Conservation (phyloP, 2,888 invertebrate species). For the Latrodectus elegans region DNA sequence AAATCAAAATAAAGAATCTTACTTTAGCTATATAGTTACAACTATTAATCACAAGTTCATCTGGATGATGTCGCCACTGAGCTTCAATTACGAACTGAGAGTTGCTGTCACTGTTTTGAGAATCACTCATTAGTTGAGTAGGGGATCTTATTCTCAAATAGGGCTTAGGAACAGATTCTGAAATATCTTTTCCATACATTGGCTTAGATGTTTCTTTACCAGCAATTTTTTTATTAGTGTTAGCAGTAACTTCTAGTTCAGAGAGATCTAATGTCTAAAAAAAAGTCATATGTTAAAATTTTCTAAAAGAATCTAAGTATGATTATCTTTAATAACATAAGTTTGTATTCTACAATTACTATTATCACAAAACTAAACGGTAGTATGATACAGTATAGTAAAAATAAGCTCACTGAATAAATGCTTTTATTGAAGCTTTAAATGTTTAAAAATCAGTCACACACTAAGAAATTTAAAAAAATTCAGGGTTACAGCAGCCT, state of each 20-base stretch:
- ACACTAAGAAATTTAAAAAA: too few relatives aligned
- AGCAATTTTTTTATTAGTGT: slow-evolving; percentile 24
- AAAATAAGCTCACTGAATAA: too few relatives aligned
- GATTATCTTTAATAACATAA: too few relatives aligned
- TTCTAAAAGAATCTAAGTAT: too few relatives aligned
- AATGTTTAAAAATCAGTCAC: too few relatives aligned
- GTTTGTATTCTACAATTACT: too few relatives aligned
- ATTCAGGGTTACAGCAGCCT: too few relatives aligned
- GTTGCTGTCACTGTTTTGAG: slow-evolving; percentile 36
- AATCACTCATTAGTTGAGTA: slow-evolving; percentile 86
- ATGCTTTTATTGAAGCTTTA: too few relatives aligned
- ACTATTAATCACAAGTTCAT: slow-evolving; percentile 88
- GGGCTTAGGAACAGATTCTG: slow-evolving; percentile 32
- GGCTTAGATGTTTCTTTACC: slow-evolving; percentile 19
- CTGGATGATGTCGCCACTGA: slow-evolving; percentile 94
- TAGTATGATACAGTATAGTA: too few relatives aligned
- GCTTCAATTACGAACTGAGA: slow-evolving; percentile 79
- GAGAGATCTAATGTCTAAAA: slow-evolving; percentile 58
- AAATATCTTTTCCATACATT: slow-evolving; percentile 15
- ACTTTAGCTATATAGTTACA: slow-evolving; percentile 81
- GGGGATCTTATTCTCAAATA: slow-evolving; percentile 84
- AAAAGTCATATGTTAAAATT: background rate
- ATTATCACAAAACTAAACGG: too few relatives aligned
- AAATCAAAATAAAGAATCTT: slow-evolving; percentile 72
- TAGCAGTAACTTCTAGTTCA: slow-evolving; percentile 52